Conservation (phyloP, 2,888 invertebrate genomes). For the Leptopilina myrica region DNA sequence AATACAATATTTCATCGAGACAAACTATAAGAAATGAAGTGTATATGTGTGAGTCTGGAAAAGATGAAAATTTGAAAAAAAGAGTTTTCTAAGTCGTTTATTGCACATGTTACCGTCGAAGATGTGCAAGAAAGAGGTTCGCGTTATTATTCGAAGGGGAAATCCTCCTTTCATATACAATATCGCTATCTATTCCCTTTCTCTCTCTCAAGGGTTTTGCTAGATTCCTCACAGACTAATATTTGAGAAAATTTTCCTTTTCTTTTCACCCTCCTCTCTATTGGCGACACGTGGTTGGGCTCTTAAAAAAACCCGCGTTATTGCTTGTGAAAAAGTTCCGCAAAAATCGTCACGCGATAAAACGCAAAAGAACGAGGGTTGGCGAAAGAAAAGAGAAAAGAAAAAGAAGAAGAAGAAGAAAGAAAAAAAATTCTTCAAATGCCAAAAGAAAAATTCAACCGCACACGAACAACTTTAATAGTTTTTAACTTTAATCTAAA, state of each 20-base stretch:
- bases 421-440: constrained; percentile 23
- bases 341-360: constrained; percentile 62
- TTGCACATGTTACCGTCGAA: constrained; percentile 65
- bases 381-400: not conserved
- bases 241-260: constrained; percentile 71
- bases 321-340: constrained; percentile 62
- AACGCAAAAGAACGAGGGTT: constrained; percentile 49
- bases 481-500: not conserved
- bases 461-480: constrained; percentile 6
- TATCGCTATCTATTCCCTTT: constrained; percentile 40
- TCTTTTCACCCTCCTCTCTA: constrained; percentile 49
- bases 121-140: constrained; percentile 54
- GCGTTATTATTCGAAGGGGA: constrained; percentile 56
- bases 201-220: constrained; percentile 46
- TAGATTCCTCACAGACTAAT: constrained; percentile 61
- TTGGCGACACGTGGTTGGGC: constrained; percentile 71
- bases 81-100: constrained; percentile 68
- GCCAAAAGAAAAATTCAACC: not conserved
- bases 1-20: not conserved
- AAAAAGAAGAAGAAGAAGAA: constrained; percentile 24
- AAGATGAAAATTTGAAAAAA: constrained; percentile 40
- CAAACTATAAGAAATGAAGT: constrained; percentile 22
- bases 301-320: constrained; percentile 65
- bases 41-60: not conserved
- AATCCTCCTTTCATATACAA: constrained; percentile 52